Conservation (phyloP, 2,797 vertebrate species). For the Chiloscyllium punctatum region DNA sequence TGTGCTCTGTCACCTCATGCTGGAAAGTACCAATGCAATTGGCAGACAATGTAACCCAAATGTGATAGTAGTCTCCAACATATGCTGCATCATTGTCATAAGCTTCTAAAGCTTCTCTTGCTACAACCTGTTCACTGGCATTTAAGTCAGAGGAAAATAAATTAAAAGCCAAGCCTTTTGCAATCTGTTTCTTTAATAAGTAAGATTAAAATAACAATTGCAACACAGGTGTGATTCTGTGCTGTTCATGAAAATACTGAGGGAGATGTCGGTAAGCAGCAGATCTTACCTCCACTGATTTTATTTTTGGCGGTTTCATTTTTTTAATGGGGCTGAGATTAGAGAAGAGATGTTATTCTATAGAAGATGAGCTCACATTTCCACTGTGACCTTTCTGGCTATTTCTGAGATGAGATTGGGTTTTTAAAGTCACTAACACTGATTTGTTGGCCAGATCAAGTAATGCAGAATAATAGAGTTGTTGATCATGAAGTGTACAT, state of each 20-base stretch:
- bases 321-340: neutral
- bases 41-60: constrained; percentile 11
- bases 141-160: constrained; percentile 1
- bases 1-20: neutral
- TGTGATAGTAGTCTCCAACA: neutral
- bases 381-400: neutral
- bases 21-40: neutral
- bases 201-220: constrained; percentile 9
- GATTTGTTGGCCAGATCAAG: neutral
- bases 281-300: neutral
- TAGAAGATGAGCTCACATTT: neutral
- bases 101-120: neutral
- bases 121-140: neutral
- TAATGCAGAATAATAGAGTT: neutral
- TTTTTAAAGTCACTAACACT: neutral
- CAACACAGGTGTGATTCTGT: neutral
- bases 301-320: neutral
- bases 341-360: neutral
- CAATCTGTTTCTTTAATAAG: constrained; percentile 3
- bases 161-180: constrained; percentile 3
- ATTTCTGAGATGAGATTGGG: neutral
- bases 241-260: neutral
- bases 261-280: neutral
- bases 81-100: too few relatives aligned
- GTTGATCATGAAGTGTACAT: neutral